Conservation (phyloP, 1,140 invertebrate genomes). For the Pristionchus pacificus region DNA sequence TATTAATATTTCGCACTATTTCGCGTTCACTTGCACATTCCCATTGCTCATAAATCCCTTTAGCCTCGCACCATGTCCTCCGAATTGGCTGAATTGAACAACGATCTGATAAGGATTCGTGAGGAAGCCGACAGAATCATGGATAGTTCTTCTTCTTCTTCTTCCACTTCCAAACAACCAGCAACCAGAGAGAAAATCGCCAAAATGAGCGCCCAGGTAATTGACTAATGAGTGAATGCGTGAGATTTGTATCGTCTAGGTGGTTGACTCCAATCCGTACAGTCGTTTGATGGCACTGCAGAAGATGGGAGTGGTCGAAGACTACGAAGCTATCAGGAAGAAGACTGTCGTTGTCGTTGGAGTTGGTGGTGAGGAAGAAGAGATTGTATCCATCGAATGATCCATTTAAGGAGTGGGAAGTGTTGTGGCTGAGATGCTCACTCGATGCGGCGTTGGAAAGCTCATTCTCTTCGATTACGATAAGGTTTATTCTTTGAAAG, state of each 20-base stretch:
- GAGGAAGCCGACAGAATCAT: not conserved
- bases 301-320: conserved; percentile 96
- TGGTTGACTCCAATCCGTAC: conserved; percentile 98
- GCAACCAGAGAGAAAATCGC: conserved; percentile 52
- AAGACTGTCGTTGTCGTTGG: conserved; percentile 89
- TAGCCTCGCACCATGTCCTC: no score
- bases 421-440: conserved; percentile 97
- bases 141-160: not conserved
- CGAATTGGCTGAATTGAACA: not conserved
- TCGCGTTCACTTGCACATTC: no score
- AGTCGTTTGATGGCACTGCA: conserved; percentile 97
- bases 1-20: no score
- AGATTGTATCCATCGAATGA: not conserved
- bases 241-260: conserved; percentile 56
- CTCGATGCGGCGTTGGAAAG: conserved; percentile 93
- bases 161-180: not conserved
- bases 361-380: conserved; percentile 72
- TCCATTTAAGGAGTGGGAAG: conserved; percentile 72
- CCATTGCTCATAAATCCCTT: no score
- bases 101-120: not conserved
- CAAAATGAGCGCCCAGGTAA: conserved; percentile 73
- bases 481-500: conserved; percentile 70
- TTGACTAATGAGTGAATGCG: not conserved
- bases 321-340: conserved; percentile 89
- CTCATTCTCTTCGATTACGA: conserved; percentile 62